These are phyloP conservation scores for Callorhinus ursinus DNA, from an alignment of 2,113 vertebrate species.

Conservation along the genomic window DNA sequence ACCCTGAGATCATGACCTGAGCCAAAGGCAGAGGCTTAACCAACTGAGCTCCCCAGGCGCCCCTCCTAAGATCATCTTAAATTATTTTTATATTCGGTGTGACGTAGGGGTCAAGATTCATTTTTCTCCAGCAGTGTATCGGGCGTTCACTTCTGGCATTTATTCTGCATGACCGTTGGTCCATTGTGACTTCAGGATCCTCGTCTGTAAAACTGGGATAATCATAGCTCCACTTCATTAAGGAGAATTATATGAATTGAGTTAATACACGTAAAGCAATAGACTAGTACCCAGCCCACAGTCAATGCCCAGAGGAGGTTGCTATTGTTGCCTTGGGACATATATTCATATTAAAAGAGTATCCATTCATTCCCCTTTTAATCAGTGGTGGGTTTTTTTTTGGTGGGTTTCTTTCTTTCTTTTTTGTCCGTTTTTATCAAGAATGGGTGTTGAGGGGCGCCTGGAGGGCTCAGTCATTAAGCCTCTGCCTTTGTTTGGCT, in stretches of 20 bases:
- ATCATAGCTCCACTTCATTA: neutral
- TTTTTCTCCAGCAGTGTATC: neutral
- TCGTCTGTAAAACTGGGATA: neutral
- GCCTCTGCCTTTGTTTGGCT: neutral
- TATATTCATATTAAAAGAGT: rapidly evolving
- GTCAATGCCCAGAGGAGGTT: neutral
- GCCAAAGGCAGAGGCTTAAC: neutral
- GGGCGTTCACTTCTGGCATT: too few species aligned
- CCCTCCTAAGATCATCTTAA: neutral
- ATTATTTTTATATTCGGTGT: neutral
- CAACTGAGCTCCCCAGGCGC: neutral
- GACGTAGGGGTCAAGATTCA: neutral
- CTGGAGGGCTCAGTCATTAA: neutral
- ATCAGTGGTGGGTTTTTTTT: neutral
- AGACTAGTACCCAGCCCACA: neutral
- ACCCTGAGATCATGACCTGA: neutral
- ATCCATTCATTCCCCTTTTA: neutral
- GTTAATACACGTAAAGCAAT: too few species aligned
- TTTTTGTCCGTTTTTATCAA: neutral
- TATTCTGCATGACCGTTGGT: neutral
- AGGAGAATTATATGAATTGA: neutral
- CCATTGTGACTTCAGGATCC: neutral
- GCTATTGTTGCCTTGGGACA: neutral
- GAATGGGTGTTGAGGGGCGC: neutral
- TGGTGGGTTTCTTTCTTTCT: neutral